Evolutionary conservation across 2,888 invertebrate species (phyloP).

Genomic region (Charanyca ferruginea): DNA sequence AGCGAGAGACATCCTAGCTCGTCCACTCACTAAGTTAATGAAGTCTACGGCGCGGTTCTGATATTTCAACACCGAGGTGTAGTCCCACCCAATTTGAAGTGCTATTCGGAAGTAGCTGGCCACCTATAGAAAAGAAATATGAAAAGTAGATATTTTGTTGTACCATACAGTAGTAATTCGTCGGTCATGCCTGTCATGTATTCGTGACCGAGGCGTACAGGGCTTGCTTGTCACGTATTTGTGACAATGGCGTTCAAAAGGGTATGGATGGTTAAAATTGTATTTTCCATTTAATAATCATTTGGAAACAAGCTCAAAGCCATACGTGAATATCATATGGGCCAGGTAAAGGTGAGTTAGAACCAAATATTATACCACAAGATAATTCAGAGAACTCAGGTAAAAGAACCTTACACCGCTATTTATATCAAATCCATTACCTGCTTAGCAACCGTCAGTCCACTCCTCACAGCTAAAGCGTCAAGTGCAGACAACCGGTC

Average conservation of each 20-base stretch:
- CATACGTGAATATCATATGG: too few species aligned
- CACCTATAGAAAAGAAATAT: slow-evolving; percentile 67
- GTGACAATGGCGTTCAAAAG: too few species aligned
- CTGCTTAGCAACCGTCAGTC: slow-evolving; percentile 83
- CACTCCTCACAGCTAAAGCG: slow-evolving; percentile 83
- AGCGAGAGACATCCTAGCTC: slow-evolving; percentile 86
- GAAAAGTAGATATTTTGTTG: neutral
- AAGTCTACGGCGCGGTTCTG: slow-evolving; percentile 85
- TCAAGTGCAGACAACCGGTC: slow-evolving; percentile 85
- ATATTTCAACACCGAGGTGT: slow-evolving; percentile 85
- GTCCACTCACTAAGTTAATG: slow-evolving; percentile 86
- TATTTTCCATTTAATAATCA: too few species aligned
- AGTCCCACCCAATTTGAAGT: slow-evolving; percentile 87
- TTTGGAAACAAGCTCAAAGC: too few species aligned
- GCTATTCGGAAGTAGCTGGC: slow-evolving; percentile 87
- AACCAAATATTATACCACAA: neutral
- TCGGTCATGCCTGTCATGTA: too few species aligned
- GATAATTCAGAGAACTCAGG: neutral
- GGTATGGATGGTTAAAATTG: too few species aligned
- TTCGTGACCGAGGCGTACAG: too few species aligned
- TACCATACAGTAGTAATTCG: too few species aligned
- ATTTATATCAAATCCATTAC: slow-evolving; percentile 57
- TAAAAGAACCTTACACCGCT: too few species aligned
- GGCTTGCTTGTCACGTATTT: too few species aligned
- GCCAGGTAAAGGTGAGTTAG: too few species aligned